Evolutionary conservation across 1,140 invertebrate genomes (phyloP), one percentile per base, ranked within the genome.

Genomic region (Caenorhabditis tropicalis): DNA sequence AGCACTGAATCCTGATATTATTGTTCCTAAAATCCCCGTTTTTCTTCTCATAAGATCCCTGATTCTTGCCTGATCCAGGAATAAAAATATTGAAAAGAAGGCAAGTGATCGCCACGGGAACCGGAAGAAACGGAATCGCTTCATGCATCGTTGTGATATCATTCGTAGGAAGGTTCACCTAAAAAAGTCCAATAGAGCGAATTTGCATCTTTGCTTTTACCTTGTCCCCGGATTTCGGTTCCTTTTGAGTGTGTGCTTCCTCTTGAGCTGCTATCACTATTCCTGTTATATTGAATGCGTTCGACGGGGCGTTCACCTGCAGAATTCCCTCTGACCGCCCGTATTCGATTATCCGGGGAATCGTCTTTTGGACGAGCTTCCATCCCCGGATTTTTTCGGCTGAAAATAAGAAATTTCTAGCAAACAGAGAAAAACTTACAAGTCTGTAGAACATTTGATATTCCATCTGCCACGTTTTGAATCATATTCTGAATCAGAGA

Each of bases 91-190:
- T 98, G 91, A 95, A 94, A 19, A 96, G 89, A 36, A 96, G 93
- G 91, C 95, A 97, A 85, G 96, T 93, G 93, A 95, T 95, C 3
- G 96, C 96, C 31, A 96, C 92, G 16, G 93, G 94, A 5, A 95
- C 91, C 10, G 96, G 96, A 87, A 97, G 92, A 87, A 95, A 95
- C 0, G 96, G 96, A 86, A 97, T 96, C 12, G 95, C 95, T 29
- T 94, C 95, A 88, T 95, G 94, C 89, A 90, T 91, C 36, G 89
- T 83, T 4, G 90, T 91, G 15, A 91, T 90, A 81, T 91, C 90
- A 53, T 91, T 91, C 2, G 90, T 91, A 0, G 89, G 89, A 12
- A 91, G 83, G 84, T 90, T 82, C 10, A 85, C 84, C 84, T 85
- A 27, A 82, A 85, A 10, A 3, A 5, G 2, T 33, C 2, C 19